Percentiles rank a stretch among this genome's conserved stretches.
phyloP scores from a whole-genome alignment of 2,888 invertebrate species.

The Ennomos fuscantarius region DNA sequence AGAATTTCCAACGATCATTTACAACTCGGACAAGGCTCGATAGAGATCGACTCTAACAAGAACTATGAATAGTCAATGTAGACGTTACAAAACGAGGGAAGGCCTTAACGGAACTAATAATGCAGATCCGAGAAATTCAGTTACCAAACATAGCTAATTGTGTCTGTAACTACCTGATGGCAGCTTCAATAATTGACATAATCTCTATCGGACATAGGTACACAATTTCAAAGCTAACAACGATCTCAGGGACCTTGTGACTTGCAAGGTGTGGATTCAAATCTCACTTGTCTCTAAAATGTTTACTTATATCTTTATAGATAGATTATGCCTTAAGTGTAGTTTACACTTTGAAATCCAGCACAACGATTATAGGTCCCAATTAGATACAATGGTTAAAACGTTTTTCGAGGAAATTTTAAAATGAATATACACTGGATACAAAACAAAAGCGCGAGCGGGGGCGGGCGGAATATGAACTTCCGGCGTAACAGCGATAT shows the following conservation, averaged over 20 bases:
- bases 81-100: constrained; percentile 12
- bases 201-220: constrained; percentile 1
- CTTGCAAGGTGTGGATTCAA: no score
- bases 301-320: no score
- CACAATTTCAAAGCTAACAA: no score
- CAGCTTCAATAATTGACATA: constrained; percentile 10
- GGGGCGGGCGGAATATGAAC: constrained; percentile 14
- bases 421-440: constrained; percentile 58
- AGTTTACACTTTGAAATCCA: no score
- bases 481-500: constrained; percentile 37
- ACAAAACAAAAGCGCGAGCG: constrained; percentile 20
- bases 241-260: no score
- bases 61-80: constrained; percentile 55
- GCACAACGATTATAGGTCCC: constrained; percentile 51
- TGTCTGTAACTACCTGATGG: not conserved
- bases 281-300: no score
- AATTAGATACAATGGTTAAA: constrained; percentile 64
- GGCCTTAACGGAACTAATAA: not conserved
- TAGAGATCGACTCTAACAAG: constrained; percentile 45
- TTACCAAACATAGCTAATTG: no score
- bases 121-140: no score
- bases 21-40: constrained; percentile 25
- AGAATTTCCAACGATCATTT: constrained; percentile 18
- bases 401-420: constrained; percentile 62
- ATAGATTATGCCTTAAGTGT: no score